Evolutionary conservation across 37 sponge, comb jelly and placozoan genomes (phyloP).

Genomic region (Ephydatia muelleri): DNA sequence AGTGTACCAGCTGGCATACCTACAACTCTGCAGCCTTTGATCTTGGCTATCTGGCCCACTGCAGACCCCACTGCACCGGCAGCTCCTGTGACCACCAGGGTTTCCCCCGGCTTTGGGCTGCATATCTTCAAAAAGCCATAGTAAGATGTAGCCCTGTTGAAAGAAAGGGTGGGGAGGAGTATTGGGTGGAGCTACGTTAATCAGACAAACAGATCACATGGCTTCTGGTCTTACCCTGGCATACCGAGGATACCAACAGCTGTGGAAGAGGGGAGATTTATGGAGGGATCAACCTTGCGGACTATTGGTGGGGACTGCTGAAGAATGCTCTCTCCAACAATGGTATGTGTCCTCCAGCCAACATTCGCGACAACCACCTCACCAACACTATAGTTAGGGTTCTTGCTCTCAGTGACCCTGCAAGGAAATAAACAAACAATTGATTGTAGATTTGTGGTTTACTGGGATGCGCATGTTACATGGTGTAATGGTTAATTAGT

Average conservation of each 20-base stretch:
- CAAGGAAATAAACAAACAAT: not conserved
- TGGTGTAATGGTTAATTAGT: no score
- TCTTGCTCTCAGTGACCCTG: slow-evolving; percentile 75
- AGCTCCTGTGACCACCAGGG: slow-evolving; percentile 82
- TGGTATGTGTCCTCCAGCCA: slow-evolving; percentile 80
- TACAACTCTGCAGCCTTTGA: slow-evolving; percentile 85
- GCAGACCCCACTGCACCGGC: slow-evolving; percentile 92
- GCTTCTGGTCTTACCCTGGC: slow-evolving; percentile 76
- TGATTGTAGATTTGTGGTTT: no score
- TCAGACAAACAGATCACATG: not conserved
- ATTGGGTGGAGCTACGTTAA: not conserved
- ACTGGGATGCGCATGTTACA: no score
- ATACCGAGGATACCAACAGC: slow-evolving; percentile 86
- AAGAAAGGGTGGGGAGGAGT: no score
- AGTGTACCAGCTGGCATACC: slow-evolving; percentile 39
- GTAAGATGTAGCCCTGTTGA: slow-evolving; percentile 80
- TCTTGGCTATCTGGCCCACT: slow-evolving; percentile 86
- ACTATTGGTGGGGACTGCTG: not conserved
- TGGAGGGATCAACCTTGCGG: slow-evolving; percentile 35
- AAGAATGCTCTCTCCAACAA: not conserved
- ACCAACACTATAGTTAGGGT: slow-evolving; percentile 65
- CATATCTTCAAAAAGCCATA: slow-evolving; percentile 80
- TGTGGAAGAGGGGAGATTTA: slow-evolving; percentile 24
- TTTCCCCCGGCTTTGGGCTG: slow-evolving; percentile 80
- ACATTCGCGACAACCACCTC: slow-evolving; percentile 47